Base-by-base conservation (phyloP, 2,113 vertebrate species). In the Oncorhynchus tshawytscha region DNA sequence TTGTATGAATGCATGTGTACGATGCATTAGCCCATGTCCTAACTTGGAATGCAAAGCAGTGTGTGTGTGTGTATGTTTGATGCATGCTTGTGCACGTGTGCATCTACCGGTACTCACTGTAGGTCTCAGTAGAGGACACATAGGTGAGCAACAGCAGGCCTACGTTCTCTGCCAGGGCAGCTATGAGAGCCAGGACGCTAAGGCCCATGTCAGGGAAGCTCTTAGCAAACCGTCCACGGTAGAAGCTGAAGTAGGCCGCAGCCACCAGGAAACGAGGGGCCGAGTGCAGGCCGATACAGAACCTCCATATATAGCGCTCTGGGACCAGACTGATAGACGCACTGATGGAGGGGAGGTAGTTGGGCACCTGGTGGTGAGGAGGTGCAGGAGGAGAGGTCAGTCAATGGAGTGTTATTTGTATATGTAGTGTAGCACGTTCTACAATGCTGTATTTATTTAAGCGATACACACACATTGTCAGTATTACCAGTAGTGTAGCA, bases 321-420 rank as follows among this genome's bases (percentile, higher is more conserved):
- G 97, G 97, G 0, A 95, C 88, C 24, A 92, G 94, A 0, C 94
- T 96, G n/a, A 99, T 97, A 48, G 97, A 95, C 0, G 96, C 93
- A 4, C 97, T 99, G 91, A 99, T 96, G 27, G 98, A 99, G 0
- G 98, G 98, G 13, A 99, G 95, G 91, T 97, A 98, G 91, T 99
- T 99, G 1, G 91, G 73, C 2, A 99, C 97, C 97, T 99, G 89
- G 69, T 60, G 71, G 73, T 60, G 5, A 62, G 34, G 3, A 22
- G 29, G 59, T 49, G 4, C 29, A 27, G 5, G 25, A 16, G 16
- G 31, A 12, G 31, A 45, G 13, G 39, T 45, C 9, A 45, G 39
- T 11, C 39, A 45, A 45, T 45, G 9, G 39, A 45, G 9, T 45
- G 39, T 45, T 45, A 45, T 45, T 45, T 45, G 39, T 45, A 9